These are phyloP conservation scores for Drosophila ananassae DNA, from an alignment of 1,140 invertebrate species.

Conservation along the genomic window DNA sequence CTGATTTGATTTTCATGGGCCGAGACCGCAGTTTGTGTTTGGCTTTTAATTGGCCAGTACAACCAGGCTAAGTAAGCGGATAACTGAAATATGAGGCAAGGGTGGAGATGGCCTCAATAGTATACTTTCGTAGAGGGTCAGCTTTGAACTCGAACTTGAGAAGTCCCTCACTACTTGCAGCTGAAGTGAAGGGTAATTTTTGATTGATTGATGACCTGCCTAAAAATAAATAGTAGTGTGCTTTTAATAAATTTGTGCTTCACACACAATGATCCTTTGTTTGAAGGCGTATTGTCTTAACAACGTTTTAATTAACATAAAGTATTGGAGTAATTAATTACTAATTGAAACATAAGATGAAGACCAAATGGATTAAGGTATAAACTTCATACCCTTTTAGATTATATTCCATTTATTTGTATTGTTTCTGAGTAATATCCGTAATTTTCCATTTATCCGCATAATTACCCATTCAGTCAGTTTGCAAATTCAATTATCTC, in stretches of 20 bases:
- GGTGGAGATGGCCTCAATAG: conserved; percentile 14
- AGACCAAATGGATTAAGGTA: too few relatives aligned
- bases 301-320: conserved; percentile 24
- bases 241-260: conserved; percentile 38
- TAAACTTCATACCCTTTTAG: too few relatives aligned
- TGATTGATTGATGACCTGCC: conserved; percentile 57
- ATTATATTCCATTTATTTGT: neutral
- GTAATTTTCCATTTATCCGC: conserved; percentile 24
- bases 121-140: neutral
- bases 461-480: conserved; percentile 31
- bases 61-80: conserved; percentile 30
- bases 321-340: neutral
- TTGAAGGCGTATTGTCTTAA: conserved; percentile 19
- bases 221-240: conserved; percentile 36
- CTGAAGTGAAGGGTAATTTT: conserved; percentile 5
- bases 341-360: neutral
- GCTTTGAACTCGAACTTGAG: conserved; percentile 32
- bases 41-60: conserved; percentile 60
- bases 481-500: conserved; percentile 40
- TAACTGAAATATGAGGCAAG: conserved; percentile 18
- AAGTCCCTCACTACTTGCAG: conserved; percentile 22
- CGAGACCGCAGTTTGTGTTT: conserved; percentile 24
- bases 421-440: neutral
- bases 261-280: conserved; percentile 37
- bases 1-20: conserved; percentile 61